Percentiles rank a stretch among this genome's conserved stretches.
Evolutionary conservation across 1,140 invertebrate species (phyloP).

Genomic region (Pseudomyrmex gracilis): DNA sequence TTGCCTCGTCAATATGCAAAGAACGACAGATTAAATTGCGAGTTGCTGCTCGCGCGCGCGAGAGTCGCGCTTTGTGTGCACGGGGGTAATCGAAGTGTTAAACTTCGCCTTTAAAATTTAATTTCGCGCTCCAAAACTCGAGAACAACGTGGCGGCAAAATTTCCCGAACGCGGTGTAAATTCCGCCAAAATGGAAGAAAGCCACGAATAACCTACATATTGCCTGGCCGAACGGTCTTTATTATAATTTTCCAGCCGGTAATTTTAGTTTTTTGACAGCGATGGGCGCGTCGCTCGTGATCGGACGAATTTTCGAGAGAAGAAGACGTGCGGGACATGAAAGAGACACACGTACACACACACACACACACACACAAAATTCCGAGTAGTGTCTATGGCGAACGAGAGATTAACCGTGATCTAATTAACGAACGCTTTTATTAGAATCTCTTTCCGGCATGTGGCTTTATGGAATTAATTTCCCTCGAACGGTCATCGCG

Average conservation of each 20-base stretch:
- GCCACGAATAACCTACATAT: constrained; percentile 59
- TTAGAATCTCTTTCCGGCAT: constrained; percentile 54
- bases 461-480: constrained; percentile 63
- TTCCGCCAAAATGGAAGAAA: constrained; percentile 55
- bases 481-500: constrained; percentile 32
- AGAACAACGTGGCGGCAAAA: constrained; percentile 41
- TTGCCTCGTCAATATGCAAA: constrained; percentile 50
- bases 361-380: too few species aligned
- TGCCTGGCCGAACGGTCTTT: constrained; percentile 26
- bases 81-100: constrained; percentile 53
- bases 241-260: constrained; percentile 59
- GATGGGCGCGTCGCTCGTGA: constrained; percentile 22
- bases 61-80: constrained; percentile 31
- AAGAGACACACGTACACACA: too few species aligned
- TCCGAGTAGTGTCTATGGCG: constrained; percentile 21
- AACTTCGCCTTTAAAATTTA: constrained; percentile 56
- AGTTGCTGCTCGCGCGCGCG: constrained; percentile 15
- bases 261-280: constrained; percentile 36
- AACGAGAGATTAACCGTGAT: constrained; percentile 69
- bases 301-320: constrained; percentile 7
- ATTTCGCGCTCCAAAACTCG: constrained; percentile 51
- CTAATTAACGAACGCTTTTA: constrained; percentile 68
- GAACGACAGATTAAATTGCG: constrained; percentile 51
- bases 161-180: constrained; percentile 57
- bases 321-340: neutral